Base-by-base conservation (phyloP, 2,888 invertebrate species). In the Eupithecia subumbrata region DNA sequence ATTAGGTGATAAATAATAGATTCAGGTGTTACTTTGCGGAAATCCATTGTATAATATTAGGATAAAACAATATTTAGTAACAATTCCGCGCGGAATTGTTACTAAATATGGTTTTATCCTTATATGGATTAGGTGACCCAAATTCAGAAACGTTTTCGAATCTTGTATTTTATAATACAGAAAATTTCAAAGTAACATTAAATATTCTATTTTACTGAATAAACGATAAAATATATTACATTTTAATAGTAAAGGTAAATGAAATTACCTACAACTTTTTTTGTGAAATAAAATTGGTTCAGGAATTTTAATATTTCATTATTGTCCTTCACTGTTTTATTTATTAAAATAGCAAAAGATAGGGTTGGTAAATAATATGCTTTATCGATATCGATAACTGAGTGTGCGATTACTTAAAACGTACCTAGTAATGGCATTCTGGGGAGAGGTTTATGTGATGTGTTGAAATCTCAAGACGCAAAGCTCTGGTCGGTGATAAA, bases 391-490 rank as follows among this genome's bases (percentile, higher is more conserved):
- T 64, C 66, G 52, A 43, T 37, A 45, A 18, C 30, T 68, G 22
- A 60, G 2, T 25, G 8, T 22, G 22, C 4, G 11, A 56, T 60
- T 25, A 12, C 18, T 12, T 22, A 43, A 8, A 18, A 66, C 73
- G 34, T 25, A 25, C 34, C 77, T 74, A 74, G 60, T 77, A 64
- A 75, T 75, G 66, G 69, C 71, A 75, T 69, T 75, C 75, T 56
- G 40, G 68, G 67, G 68, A 73, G 40, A 71, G 45, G 67, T 77
- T 75, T 77, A 75, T 73, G 77, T 71, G 73, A 77, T 75, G 75
- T 77, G 77, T 77, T 63, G 67, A 77, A 77, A 77, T 77, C 75
- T 77, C 77, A 69, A 77, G 74, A 68, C 74, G 66, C 66, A 75
- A 77, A 72, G 76, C 72, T 70, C 77, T 68, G 69, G 68, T 68